Evolutionary conservation across 2,113 vertebrate genomes (phyloP).

Genomic region (Tyrannus savana): DNA sequence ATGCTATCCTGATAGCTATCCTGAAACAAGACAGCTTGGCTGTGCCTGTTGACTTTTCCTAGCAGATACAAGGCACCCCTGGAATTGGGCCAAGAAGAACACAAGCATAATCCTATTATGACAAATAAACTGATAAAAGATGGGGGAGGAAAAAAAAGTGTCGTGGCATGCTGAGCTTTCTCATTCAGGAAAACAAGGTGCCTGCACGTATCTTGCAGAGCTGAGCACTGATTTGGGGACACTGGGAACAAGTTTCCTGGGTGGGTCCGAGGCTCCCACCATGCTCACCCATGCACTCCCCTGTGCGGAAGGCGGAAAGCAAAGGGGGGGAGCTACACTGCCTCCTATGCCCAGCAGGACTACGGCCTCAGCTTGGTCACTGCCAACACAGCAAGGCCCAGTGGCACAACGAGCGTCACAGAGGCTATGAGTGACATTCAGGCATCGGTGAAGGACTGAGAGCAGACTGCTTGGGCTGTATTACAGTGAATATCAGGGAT

Average conservation of each 20-base stretch:
- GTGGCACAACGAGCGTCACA: neutral
- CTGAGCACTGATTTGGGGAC: neutral
- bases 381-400: rapidly evolving
- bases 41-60: neutral
- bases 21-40: neutral
- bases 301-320: rapidly evolving
- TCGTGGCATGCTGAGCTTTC: neutral
- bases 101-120: neutral
- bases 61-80: neutral
- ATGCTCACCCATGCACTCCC: rapidly evolving
- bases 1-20: neutral
- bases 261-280: rapidly evolving
- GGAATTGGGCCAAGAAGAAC: neutral
- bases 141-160: neutral
- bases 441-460: neutral
- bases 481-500: neutral
- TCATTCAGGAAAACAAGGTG: neutral
- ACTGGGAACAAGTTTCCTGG: neutral
- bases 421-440: neutral
- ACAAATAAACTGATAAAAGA: neutral
- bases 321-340: neutral
- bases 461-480: neutral
- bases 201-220: neutral
- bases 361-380: rapidly evolving
- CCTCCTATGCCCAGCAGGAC: rapidly evolving